Evolutionary conservation across 2,113 vertebrate species (phyloP).

Genomic region (Prunella himalayana): DNA sequence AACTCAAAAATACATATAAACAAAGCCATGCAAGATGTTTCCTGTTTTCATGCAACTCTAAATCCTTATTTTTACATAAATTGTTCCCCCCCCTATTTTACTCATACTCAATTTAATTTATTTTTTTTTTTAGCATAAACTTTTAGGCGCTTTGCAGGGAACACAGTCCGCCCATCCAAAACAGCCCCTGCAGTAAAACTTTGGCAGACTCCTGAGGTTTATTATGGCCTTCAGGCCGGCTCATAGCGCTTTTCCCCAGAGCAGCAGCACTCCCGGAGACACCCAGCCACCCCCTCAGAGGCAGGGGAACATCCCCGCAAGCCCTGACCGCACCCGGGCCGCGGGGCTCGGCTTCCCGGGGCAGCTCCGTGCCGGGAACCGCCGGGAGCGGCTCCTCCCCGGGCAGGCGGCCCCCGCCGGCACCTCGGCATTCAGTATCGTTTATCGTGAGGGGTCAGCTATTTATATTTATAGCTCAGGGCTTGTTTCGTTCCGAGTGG

Average conservation of each 20-base stretch:
- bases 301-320: neutral
- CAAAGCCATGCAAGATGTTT: neutral
- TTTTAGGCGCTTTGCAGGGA: neutral
- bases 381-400: neutral
- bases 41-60: neutral
- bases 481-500: conserved; percentile 25
- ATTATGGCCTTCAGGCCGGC: neutral
- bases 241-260: fast-evolving
- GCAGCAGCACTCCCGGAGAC: neutral
- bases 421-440: conserved; percentile 38
- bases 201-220: neutral
- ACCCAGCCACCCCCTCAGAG: fast-evolving
- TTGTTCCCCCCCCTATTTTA: neutral
- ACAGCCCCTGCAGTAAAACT: neutral
- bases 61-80: neutral
- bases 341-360: neutral
- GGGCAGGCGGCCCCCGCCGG: neutral
- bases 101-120: neutral
- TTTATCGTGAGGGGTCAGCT: conserved; percentile 60
- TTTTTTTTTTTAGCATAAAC: neutral
- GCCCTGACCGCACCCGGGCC: fast-evolving
- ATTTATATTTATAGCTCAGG: conserved; percentile 60
- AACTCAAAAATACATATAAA: neutral
- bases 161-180: neutral
- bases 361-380: neutral